Evolutionary conservation across 2,797 vertebrate genomes (phyloP), one percentile per base, ranked within the genome.

Genomic region (Phaenicophaeus curvirostris): DNA sequence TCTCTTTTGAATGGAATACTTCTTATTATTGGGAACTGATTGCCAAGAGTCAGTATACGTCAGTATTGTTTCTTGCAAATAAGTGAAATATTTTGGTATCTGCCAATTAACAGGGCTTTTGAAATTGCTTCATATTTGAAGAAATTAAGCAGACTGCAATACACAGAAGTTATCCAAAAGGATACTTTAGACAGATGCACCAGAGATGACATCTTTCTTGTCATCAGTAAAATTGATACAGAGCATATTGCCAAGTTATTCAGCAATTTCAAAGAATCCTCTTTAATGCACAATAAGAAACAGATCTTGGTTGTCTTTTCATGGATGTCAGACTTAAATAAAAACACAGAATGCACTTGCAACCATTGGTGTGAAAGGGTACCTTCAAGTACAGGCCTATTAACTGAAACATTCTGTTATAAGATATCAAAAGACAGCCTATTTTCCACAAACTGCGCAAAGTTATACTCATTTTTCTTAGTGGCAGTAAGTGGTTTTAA

Each of bases 271-370:
- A 96, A 91, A 96, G 94, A 94, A 93, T 92, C 51, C 42, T 85
- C 88, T 69, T 96, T 96, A 95, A 85, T 93, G 79, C 85, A 95
- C 96, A 96, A 67, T 96, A 96, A 97, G 96, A 97, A 97, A 95
- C 94, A 97, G 95, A 96, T 87, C 86, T 95, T 75, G 73, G 72
- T 95, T 85, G 85, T 87, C 93, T 86, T 93, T 89, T 77, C 92
- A 93, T 59, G 75, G 81, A 92, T 95, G 95, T 97, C 95, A 94
- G 85, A 71, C 77, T 97, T 96, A 94, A 96, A 91, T 35, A 96
- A 85, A 94, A 87, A 80, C 67, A 89, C 35, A 65, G 89, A 83
- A 89, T 25, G 30, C 63, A 79, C 93, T 96, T 90, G 71, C 78
- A 95, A 65, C 88, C 77, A 21, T 82, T 89, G 95, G 95, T 96